Percentiles rank a stretch among this genome's conserved stretches.
Evolutionary conservation across 1,140 invertebrate species (phyloP).

Genomic region (Drepana arcuata): DNA sequence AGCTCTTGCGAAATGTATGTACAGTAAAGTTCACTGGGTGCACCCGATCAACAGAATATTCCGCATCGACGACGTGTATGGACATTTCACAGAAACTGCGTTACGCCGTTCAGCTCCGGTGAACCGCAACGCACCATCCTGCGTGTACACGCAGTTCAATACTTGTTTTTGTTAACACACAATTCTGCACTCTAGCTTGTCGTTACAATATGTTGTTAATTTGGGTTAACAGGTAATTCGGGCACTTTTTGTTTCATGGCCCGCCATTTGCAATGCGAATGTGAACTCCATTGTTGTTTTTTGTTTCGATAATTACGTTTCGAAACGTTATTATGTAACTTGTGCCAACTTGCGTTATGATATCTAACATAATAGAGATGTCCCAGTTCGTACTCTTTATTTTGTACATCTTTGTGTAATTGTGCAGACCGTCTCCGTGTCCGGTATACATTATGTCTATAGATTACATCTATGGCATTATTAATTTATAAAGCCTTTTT

Average conservation of each 20-base stretch:
- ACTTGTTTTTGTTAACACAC: conserved; percentile 26
- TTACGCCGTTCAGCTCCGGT: conserved; percentile 51
- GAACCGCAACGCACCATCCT: conserved; percentile 51
- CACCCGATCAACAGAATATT: too few species aligned
- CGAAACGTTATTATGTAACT: conserved; percentile 14
- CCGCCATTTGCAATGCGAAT: conserved; percentile 37
- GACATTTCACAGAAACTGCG: too few species aligned
- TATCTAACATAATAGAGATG: too few species aligned
- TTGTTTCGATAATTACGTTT: conserved; percentile 24
- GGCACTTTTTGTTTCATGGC: conserved; percentile 19
- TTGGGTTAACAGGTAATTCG: not conserved
- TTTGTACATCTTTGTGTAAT: too few species aligned
- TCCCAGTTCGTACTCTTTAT: too few species aligned
- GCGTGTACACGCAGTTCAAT: conserved; percentile 58
- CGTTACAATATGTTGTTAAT: conserved; percentile 1
- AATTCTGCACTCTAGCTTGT: conserved; percentile 7
- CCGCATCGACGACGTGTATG: too few species aligned
- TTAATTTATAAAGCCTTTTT: too few species aligned
- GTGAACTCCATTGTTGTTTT: conserved; percentile 31
- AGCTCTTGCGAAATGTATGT: too few species aligned
- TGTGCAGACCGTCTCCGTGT: too few species aligned
- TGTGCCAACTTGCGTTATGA: conserved; percentile 1
- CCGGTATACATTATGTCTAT: too few species aligned
- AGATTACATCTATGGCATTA: too few species aligned
- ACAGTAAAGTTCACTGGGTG: too few species aligned